Evolutionary conservation across 2,888 invertebrate species (phyloP), one percentile per base, ranked within the genome.

Genomic region (Galerucella pusilla): DNA sequence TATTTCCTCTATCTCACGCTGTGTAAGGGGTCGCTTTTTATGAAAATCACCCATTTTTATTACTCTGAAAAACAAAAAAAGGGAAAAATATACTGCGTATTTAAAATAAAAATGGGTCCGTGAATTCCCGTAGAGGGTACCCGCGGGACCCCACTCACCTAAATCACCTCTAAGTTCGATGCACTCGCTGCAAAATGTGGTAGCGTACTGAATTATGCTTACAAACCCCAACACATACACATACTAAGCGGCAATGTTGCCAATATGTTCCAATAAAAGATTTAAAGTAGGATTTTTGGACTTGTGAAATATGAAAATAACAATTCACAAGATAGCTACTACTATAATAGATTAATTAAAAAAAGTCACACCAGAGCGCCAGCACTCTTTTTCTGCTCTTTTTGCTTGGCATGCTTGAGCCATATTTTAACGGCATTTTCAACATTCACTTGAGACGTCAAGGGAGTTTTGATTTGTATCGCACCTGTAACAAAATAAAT

Each of bases 151-250:
- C 52, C 52, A 67, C 52, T 49, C 52, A 67, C 52, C 52, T 67
- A 67, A 49, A 67, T 67, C 67, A 52, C 67, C 11, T 67, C 16
- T 67, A 20, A 67, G 7, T 67, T 68, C 65, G 45, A 66, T 66
- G 49, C 49, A 66, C 45, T 66, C 49, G 20, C 65, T 66, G 65
- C 65, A 16, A 9, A 66, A 66, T 66, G 65, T 66, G 46, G 49
- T 66, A 12, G 42, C 65, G 10, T 66, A 66, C 65, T 66, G 65
- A 66, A 66, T 66, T n/a, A 66, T 66, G 16, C 65, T 66, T 42
- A 66, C 65, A 66, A 66, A 66, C 65, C 20, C 65, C 46, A 66
- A 66, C 12, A 66, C 65, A 45, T 49, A 66, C 49, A 49, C 65
- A 66, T 66, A 59, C 59, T 25, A 25, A 59, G 59, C 59, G 59